A percentile compares a stretch with the other conserved stretches of the same genome.
Conservation (phyloP, 2,113 vertebrate species). For the Sphaerodactylus townsendi region DNA sequence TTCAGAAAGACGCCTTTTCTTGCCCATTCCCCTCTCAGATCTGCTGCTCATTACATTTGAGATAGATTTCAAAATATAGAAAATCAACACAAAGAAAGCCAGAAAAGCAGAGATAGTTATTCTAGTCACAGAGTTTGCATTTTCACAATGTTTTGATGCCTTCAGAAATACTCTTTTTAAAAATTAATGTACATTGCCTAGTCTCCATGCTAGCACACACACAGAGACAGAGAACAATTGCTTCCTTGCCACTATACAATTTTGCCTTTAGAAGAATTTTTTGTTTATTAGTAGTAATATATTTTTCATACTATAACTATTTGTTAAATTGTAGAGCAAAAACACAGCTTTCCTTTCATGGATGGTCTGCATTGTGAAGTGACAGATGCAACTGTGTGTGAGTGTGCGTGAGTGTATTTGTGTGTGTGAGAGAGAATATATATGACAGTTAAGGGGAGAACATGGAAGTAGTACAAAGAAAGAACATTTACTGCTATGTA, state of each 20-base stretch:
- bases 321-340: constrained; percentile 61
- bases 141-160: constrained; percentile 32
- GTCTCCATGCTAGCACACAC: constrained; percentile 41
- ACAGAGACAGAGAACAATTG: constrained; percentile 62
- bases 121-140: constrained; percentile 43
- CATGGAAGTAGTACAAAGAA: constrained; percentile 31
- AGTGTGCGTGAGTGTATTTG: no score
- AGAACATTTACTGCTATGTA: background rate
- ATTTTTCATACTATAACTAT: constrained; percentile 51
- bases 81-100: no score
- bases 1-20: no score
- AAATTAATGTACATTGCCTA: constrained; percentile 49
- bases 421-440: background rate
- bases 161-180: constrained; percentile 49
- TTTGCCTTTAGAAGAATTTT: constrained; percentile 50
- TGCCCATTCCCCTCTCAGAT: no score
- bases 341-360: constrained; percentile 58
- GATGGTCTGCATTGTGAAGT: constrained; percentile 47
- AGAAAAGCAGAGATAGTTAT: background rate
- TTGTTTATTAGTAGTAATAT: constrained; percentile 68
- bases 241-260: constrained; percentile 47
- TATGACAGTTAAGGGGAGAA: constrained; percentile 55
- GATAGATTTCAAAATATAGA: no score
- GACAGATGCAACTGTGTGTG: constrained; percentile 55
- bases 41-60: no score